phyloP scores from a whole-genome alignment of 2,888 invertebrate species.

The Hybos culiciformis region DNA sequence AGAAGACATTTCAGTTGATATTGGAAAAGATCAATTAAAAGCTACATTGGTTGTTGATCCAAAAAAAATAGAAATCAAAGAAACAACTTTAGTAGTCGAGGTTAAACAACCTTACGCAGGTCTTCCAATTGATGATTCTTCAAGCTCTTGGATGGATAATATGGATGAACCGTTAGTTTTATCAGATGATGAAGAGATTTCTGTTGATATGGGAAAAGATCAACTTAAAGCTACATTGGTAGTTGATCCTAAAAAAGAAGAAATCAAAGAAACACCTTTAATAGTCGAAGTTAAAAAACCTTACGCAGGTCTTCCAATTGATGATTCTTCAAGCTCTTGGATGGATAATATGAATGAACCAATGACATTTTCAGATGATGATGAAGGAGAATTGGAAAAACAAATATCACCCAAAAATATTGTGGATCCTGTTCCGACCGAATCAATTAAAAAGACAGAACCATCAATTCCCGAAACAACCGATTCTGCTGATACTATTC shows the following conservation, averaged over 20 bases:
- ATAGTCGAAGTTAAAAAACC: neutral
- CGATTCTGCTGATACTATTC: no score
- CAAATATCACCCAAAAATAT: neutral
- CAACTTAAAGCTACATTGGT: neutral
- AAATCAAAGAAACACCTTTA: neutral
- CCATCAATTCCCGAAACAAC: no score
- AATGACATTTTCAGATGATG: constrained; percentile 20
- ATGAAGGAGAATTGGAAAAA: constrained; percentile 10
- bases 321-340: constrained; percentile 21
- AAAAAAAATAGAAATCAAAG: neutral
- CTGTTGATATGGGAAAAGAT: neutral
- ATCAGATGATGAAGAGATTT: constrained; percentile 11
- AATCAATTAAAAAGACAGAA: no score
- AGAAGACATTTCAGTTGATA: constrained; percentile 15
- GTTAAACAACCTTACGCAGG: constrained; percentile 18
- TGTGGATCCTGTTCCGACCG: no score
- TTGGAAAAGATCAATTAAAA: neutral
- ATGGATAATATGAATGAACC: constrained; percentile 23
- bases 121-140: constrained; percentile 25
- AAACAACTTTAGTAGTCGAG: neutral
- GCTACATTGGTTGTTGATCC: no score
- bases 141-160: constrained; percentile 24
- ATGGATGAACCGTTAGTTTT: constrained; percentile 26
- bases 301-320: constrained; percentile 19
- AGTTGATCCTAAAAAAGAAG: neutral